Evolutionary conservation across 2,113 vertebrate species (phyloP).

Genomic region (Girardinichthys multiradiatus): DNA sequence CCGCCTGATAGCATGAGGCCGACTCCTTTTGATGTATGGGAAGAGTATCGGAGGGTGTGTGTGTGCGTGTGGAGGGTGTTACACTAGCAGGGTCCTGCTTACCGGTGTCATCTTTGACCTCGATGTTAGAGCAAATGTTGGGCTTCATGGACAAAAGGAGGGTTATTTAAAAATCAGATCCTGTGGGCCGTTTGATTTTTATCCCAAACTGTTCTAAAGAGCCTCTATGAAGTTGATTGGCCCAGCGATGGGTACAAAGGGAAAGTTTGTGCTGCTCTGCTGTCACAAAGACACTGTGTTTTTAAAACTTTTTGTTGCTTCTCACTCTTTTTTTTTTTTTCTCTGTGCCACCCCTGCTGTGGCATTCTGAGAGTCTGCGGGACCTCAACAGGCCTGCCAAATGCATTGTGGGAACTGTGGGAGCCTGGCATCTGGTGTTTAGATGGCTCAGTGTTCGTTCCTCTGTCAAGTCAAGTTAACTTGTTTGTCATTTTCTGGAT

Average conservation of each 20-base stretch:
- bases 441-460: not conserved
- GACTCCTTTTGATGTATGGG: conserved; percentile 65
- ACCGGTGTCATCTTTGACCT: conserved; percentile 56
- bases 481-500: not conserved
- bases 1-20: conserved; percentile 45
- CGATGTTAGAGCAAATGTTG: conserved; percentile 20
- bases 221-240: conserved; percentile 47
- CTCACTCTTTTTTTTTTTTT: not conserved
- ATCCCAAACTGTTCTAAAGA: conserved; percentile 41
- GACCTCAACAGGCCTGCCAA: conserved; percentile 25
- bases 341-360: conserved; percentile 43
- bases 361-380: conserved; percentile 49
- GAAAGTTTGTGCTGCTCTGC: conserved; percentile 51
- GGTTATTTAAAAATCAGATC: conserved; percentile 63
- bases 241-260: conserved; percentile 39
- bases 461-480: not conserved
- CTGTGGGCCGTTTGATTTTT: conserved; percentile 54
- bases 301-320: conserved; percentile 46
- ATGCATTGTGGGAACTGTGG: conserved; percentile 42
- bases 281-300: conserved; percentile 46
- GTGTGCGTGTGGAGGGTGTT: not conserved
- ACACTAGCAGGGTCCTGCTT: conserved; percentile 18
- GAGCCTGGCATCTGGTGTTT: conserved; percentile 34
- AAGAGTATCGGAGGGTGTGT: conserved; percentile 11
- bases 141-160: conserved; percentile 62